Percentiles rank a stretch among this genome's conserved stretches.
Evolutionary conservation across 2,797 vertebrate species (phyloP).

Genomic region (Aphelocoma californica): DNA sequence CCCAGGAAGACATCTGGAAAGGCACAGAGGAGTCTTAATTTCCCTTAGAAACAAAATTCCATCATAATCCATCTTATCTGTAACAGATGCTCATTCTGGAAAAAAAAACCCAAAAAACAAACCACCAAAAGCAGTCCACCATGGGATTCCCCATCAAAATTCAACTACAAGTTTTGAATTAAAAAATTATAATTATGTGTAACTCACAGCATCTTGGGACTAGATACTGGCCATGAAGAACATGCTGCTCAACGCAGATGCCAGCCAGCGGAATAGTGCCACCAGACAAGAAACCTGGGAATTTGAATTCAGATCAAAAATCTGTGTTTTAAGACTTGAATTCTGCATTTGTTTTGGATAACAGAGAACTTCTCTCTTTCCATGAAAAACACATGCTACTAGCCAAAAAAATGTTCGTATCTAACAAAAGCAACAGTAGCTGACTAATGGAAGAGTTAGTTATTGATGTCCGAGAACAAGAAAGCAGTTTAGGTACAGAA

Average conservation of each 20-base stretch:
- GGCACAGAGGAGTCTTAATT: not conserved
- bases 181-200: not conserved
- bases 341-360: not conserved
- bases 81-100: not conserved
- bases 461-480: not conserved
- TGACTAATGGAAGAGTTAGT: not conserved
- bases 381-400: not conserved
- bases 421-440: not conserved
- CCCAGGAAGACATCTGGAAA: constrained; percentile 23
- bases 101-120: not conserved
- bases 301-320: not conserved
- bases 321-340: not conserved
- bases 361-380: not conserved
- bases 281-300: not conserved
- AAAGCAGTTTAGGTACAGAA: not conserved
- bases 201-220: not conserved
- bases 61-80: not conserved
- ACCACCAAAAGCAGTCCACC: not conserved
- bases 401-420: not conserved
- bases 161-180: not conserved
- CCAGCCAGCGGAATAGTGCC: not conserved
- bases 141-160: not conserved
- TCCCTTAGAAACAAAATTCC: not conserved
- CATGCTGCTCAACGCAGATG: not conserved
- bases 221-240: not conserved